A percentile compares a stretch with the other conserved stretches of the same genome.
Evolutionary conservation across 2,888 invertebrate genomes (phyloP).

Genomic region (Piscicola geometra): DNA sequence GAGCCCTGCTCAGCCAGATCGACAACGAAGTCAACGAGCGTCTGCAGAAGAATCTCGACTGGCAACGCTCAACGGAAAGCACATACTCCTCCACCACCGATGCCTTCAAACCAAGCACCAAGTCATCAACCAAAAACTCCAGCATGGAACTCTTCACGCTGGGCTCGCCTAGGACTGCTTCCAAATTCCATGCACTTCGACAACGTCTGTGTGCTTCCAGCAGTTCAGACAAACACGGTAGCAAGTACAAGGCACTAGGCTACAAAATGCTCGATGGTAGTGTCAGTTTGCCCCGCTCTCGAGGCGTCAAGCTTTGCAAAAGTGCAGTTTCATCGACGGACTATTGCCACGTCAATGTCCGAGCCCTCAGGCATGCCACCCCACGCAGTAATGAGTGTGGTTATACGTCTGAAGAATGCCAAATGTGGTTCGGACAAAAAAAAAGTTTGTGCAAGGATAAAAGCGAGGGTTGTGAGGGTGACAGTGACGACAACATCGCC

Average conservation of each 20-base stretch:
- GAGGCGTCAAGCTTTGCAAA: background rate
- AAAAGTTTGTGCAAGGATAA: no score
- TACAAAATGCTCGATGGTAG: slow-evolving; percentile 14
- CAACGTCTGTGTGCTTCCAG: slow-evolving; percentile 8
- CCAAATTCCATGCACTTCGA: slow-evolving; percentile 13
- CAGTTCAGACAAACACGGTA: background rate
- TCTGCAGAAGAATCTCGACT: background rate
- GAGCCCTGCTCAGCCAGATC: background rate
- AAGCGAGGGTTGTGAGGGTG: no score
- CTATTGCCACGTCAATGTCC: no score
- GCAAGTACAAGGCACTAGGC: slow-evolving; percentile 15
- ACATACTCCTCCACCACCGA: background rate
- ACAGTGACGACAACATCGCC: no score
- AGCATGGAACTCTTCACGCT: background rate
- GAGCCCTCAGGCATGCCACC: no score
- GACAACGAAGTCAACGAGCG: slow-evolving; percentile 12
- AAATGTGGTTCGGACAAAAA: no score
- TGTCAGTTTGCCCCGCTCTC: slow-evolving; percentile 22
- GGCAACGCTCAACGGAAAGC: background rate
- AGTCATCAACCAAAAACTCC: background rate
- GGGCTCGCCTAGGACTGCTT: background rate
- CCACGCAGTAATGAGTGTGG: no score
- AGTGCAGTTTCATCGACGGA: background rate
- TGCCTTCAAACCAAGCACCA: background rate
- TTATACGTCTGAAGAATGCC: no score